A percentile compares a stretch with the other conserved stretches of the same genome.
Evolutionary conservation across 2,797 vertebrate genomes (phyloP).

Genomic region (Esox lucius): DNA sequence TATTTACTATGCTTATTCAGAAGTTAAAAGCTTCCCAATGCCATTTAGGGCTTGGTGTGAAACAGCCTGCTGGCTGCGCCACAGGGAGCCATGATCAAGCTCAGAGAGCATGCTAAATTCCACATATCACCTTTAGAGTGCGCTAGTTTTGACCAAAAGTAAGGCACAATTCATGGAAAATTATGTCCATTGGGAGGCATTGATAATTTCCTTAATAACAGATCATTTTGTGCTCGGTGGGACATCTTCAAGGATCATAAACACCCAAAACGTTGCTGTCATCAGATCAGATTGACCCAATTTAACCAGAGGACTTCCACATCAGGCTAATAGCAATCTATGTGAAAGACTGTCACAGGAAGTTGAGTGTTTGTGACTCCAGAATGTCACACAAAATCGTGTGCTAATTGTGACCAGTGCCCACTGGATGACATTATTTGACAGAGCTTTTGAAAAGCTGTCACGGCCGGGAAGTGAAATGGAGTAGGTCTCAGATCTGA

Average conservation of each 20-base stretch:
- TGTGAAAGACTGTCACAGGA: neutral
- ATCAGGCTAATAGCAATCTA: neutral
- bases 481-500: neutral
- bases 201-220: neutral
- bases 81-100: neutral
- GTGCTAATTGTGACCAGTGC: neutral
- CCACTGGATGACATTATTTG: neutral
- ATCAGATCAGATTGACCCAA: neutral
- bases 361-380: neutral
- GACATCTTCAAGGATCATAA: neutral
- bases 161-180: neutral
- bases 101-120: neutral
- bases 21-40: constrained; percentile 14
- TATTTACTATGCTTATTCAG: constrained; percentile 5
- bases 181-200: neutral
- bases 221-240: neutral
- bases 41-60: neutral
- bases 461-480: too few relatives aligned
- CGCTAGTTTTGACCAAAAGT: neutral
- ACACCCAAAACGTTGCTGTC: too few relatives aligned
- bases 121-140: neutral
- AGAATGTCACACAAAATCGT: neutral
- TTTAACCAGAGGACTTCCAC: neutral
- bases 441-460: too few relatives aligned
- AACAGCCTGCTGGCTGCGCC: neutral